These are phyloP conservation scores for Ifrita kowaldi DNA, from an alignment of 2,113 vertebrate species.

Conservation along the genomic window DNA sequence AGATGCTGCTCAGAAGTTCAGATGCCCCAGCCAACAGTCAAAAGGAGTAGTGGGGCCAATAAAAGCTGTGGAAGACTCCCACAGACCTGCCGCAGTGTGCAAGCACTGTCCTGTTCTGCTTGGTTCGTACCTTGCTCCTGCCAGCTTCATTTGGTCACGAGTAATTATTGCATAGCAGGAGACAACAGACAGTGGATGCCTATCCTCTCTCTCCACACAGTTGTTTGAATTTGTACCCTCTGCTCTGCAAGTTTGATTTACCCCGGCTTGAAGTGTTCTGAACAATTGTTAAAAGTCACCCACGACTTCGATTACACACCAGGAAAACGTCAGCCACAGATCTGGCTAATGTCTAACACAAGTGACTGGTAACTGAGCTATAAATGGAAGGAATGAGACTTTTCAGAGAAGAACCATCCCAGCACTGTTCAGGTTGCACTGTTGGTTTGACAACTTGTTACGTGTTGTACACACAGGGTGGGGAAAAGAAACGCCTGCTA, in stretches of 20 bases:
- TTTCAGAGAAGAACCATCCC: not conserved
- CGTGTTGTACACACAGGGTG: not conserved
- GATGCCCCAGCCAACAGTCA: not conserved
- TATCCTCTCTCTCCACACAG: not conserved
- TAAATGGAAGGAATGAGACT: not conserved
- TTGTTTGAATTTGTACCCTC: not conserved
- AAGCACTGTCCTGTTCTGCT: not conserved
- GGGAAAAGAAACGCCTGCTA: not conserved
- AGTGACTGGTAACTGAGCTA: not conserved
- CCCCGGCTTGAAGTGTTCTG: not conserved
- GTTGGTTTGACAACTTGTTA: not conserved
- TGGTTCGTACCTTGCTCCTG: not conserved
- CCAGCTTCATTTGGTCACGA: not conserved
- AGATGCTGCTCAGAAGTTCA: not conserved
- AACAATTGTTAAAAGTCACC: not conserved
- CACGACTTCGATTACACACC: not conserved
- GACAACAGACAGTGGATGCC: not conserved
- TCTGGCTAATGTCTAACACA: not conserved
- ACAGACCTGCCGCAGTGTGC: not conserved
- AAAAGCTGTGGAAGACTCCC: not conserved
- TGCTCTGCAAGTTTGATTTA: not conserved
- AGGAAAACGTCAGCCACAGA: not conserved
- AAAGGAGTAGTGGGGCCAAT: not conserved
- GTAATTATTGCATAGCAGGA: not conserved
- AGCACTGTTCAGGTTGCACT: not conserved